A percentile compares a stretch with the other conserved stretches of the same genome.
These are phyloP conservation scores for Elegia similella DNA, from an alignment of 2,888 invertebrate genomes.

Conservation along the genomic window DNA sequence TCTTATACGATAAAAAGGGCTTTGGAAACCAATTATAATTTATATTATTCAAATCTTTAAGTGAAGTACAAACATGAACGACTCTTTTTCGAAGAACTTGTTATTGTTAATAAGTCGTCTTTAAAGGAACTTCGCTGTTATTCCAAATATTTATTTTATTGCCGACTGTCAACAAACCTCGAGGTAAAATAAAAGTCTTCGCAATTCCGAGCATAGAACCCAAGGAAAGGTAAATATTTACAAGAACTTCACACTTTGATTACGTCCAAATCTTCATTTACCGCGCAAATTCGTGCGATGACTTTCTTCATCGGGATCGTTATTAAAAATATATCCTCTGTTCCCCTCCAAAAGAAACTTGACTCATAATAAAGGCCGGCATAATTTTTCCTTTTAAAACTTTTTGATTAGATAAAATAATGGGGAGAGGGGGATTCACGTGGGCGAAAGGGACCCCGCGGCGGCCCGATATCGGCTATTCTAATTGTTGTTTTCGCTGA, in stretches of 20 bases:
- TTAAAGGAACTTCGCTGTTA: background rate
- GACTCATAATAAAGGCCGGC: slow-evolving; percentile 81
- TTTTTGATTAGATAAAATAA: slow-evolving; percentile 83
- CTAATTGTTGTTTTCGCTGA: slow-evolving; percentile 76
- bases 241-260: slow-evolving; percentile 49
- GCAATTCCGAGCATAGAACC: slow-evolving; percentile 18
- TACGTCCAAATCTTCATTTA: slow-evolving; percentile 46
- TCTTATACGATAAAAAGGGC: background rate
- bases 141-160: background rate
- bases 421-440: slow-evolving; percentile 65
- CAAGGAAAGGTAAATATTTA: slow-evolving; percentile 29
- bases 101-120: background rate
- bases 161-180: background rate
- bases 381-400: slow-evolving; percentile 83
- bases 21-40: background rate
- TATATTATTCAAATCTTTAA: background rate
- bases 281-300: slow-evolving; percentile 47
- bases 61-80: background rate
- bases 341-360: slow-evolving; percentile 76
- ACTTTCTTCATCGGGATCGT: slow-evolving; percentile 70
- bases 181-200: background rate
- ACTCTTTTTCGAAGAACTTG: background rate
- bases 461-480: slow-evolving; percentile 75
- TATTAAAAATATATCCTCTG: slow-evolving; percentile 78
- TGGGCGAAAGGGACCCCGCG: slow-evolving; percentile 61